Conservation (phyloP, 2,797 vertebrate species). For the Fistularia tabacaria region DNA sequence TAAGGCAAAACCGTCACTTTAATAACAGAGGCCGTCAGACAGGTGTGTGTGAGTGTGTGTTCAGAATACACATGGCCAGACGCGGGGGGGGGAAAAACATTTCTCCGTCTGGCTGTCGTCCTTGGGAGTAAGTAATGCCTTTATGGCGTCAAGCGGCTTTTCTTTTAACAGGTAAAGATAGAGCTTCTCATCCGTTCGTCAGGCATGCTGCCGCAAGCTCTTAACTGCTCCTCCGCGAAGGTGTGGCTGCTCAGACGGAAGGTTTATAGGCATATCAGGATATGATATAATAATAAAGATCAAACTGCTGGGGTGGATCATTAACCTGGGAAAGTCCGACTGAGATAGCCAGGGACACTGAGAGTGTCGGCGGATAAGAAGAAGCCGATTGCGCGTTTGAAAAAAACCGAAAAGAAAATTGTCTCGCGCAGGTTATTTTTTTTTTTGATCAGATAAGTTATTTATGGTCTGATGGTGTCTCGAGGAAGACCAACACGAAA, state of each 20-base stretch:
- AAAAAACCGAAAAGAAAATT: slow-evolving; percentile 12
- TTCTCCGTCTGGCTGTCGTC: slow-evolving; percentile 19
- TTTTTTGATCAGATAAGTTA: no score
- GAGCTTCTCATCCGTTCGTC: slow-evolving; percentile 55
- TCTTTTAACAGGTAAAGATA: slow-evolving; percentile 40
- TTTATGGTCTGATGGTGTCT: no score
- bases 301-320: slow-evolving; percentile 73
- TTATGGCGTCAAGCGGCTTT: slow-evolving; percentile 44
- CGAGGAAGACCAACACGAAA: no score
- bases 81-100: slow-evolving; percentile 25
- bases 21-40: slow-evolving; percentile 32
- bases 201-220: slow-evolving; percentile 42
- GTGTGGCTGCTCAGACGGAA: slow-evolving; percentile 33
- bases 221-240: slow-evolving; percentile 58
- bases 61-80: slow-evolving; percentile 21
- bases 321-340: slow-evolving; percentile 70
- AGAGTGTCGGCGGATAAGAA: slow-evolving; percentile 33
- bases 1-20: slow-evolving; percentile 58
- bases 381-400: neutral
- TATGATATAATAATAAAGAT: slow-evolving; percentile 68
- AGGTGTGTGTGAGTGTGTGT: slow-evolving; percentile 17
- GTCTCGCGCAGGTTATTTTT: no score
- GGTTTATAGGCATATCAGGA: slow-evolving; percentile 63
- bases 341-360: slow-evolving; percentile 43
- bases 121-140: slow-evolving; percentile 57